Base-by-base conservation (phyloP, 2,113 vertebrate genomes). In the Indicator maculatus region DNA sequence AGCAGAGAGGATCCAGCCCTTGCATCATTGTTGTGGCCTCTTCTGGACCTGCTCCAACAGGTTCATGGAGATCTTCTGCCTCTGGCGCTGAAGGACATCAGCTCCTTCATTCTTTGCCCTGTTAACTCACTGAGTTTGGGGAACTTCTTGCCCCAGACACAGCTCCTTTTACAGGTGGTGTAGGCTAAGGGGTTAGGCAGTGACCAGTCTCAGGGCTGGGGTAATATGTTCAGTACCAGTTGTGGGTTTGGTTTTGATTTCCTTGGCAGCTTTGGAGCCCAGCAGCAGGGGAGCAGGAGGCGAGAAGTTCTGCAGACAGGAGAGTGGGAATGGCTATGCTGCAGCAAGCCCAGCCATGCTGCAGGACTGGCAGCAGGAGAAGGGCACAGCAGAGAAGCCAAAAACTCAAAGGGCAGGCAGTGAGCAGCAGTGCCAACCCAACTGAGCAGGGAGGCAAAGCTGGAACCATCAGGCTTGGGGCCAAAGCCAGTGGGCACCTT, bases 391-490 rank as follows among this genome's bases (percentile, higher is more conserved):
- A 1, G 8, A 73, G 64, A 36, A 88, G 53, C 55, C 72, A 58
- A 66, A 59, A 16, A 1, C 73, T 72, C 73, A 16, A 33, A 69
- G 47, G 78, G 38, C 82, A 30, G 67, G n/a, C 27, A 11, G 8
- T 3, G 2, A 82, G 60, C 41, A 6, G 4, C 24, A 2, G 28
- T 9, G 65, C 75, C 86, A 88, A 53, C 30, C 20, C 47, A 16
- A 4, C n/a, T 6, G 15, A 1, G 12, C 39, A 17, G 30, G 33
- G 24, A 55, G 27, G n/a, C 26, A n/a, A 38, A 26, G 64, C 67
- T 66, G 80, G 39, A 64, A 30, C 52, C 2, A 0, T 3, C 6
- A 2, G 50, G n/a, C 70, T 12, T 1, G 1, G 6, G 11, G 45
- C 47, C 71, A 76, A 15, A 47, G 44, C 38, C 41, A 8, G 1